A percentile compares a stretch with the other conserved stretches of the same genome.
These are phyloP conservation scores for Calliopum simillimum DNA, from an alignment of 2,888 invertebrate species.

Conservation along the genomic window DNA sequence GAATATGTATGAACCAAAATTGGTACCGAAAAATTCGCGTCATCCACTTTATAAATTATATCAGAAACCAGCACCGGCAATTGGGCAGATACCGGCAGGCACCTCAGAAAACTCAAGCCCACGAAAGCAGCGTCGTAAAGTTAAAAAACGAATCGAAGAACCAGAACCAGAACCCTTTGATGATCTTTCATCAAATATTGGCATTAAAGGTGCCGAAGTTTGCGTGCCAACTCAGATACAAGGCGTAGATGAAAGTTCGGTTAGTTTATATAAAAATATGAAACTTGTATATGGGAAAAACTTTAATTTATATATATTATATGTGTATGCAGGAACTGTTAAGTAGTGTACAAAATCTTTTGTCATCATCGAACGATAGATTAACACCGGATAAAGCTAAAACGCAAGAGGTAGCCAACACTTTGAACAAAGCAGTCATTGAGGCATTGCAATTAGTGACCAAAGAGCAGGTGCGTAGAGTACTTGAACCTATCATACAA, in stretches of 20 bases:
- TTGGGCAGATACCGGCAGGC: too few species aligned
- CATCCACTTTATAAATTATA: not conserved
- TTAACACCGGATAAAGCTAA: not conserved
- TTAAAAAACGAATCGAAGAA: not conserved
- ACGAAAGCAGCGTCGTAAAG: not conserved
- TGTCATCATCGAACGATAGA: conserved; percentile 1
- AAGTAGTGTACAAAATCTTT: conserved; percentile 14
- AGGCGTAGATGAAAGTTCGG: conserved; percentile 37
- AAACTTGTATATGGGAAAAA: too few species aligned
- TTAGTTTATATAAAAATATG: conserved; percentile 6
- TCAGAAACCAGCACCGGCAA: not conserved
- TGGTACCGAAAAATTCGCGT: conserved; percentile 51
- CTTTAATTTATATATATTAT: too few species aligned
- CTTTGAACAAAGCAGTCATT: conserved; percentile 50
- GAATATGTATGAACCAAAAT: conserved; percentile 60
- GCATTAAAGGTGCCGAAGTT: conserved; percentile 36
- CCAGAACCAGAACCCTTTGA: not conserved
- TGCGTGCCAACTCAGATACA: conserved; percentile 48
- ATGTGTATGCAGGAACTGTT: not conserved
- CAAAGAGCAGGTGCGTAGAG: conserved; percentile 55
- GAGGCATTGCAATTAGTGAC: conserved; percentile 58
- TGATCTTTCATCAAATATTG: conserved; percentile 29
- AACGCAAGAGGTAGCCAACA: not conserved
- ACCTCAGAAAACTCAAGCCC: conserved; percentile 10
- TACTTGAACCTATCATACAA: conserved; percentile 56